Percentiles rank a stretch among this genome's conserved stretches.
Conservation (phyloP, 64 coral and sea anemone genomes). For the Montipora efflorescens region DNA sequence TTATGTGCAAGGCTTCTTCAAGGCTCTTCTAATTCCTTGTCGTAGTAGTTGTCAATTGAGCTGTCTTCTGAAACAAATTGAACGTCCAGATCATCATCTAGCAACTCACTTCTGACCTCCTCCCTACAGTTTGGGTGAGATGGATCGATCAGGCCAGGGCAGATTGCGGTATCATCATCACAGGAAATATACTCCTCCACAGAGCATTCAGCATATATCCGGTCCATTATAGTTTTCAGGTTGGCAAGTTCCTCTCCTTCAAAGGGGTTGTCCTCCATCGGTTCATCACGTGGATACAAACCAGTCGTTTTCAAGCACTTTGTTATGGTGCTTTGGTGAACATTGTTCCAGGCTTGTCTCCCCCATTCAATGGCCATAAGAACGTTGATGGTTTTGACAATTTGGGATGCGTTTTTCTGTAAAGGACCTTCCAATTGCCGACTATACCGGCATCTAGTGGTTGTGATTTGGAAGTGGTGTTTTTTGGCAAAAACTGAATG, state of each 20-base stretch:
- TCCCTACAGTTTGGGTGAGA: too few relatives aligned
- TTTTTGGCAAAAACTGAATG: too few relatives aligned
- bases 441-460: too few relatives aligned
- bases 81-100: too few relatives aligned
- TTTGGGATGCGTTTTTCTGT: slow-evolving; percentile 41
- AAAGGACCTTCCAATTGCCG: too few relatives aligned
- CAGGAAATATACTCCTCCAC: background rate
- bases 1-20: background rate
- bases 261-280: slow-evolving; percentile 59
- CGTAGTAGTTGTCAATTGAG: too few relatives aligned
- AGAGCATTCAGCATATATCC: slow-evolving; percentile 6
- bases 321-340: slow-evolving; percentile 29
- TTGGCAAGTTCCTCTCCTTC: slow-evolving; percentile 75
- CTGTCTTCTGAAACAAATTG: too few relatives aligned
- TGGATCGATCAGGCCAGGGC: too few relatives aligned
- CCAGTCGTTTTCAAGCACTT: slow-evolving; percentile 29
- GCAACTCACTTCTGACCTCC: too few relatives aligned
- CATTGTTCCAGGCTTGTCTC: slow-evolving; percentile 55
- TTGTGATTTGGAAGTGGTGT: too few relatives aligned
- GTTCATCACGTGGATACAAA: slow-evolving; percentile 42
- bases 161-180: too few relatives aligned
- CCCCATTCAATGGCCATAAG: slow-evolving; percentile 56
- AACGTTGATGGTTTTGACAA: slow-evolving; percentile 57
- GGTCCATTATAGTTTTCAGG: slow-evolving; percentile 56
- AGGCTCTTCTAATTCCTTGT: background rate